Conservation (phyloP, 2,888 invertebrate species). For the Epirrita christyi region DNA sequence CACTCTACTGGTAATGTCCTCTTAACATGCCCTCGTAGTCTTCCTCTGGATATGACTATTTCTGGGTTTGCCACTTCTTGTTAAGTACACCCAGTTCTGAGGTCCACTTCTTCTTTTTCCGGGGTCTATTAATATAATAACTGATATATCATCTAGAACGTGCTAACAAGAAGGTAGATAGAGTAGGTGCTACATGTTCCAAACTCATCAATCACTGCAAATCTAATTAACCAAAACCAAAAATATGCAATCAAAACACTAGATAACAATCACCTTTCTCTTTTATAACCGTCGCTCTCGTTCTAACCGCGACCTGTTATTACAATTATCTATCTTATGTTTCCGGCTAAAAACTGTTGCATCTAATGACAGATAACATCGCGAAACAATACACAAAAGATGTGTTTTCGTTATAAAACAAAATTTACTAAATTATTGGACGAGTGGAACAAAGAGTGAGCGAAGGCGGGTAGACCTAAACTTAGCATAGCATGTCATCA, state of each 20-base stretch:
- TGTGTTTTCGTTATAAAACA: conserved; percentile 42
- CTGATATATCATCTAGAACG: too few relatives aligned
- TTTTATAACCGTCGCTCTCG: conserved; percentile 39
- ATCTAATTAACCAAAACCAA: conserved; percentile 40
- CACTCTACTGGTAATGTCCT: too few relatives aligned
- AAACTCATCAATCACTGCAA: conserved; percentile 31
- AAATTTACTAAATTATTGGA: conserved; percentile 22
- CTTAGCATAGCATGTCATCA: too few relatives aligned
- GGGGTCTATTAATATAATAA: too few relatives aligned
- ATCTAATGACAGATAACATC: conserved; percentile 38
- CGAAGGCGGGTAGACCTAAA: too few relatives aligned
- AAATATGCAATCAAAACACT: conserved; percentile 42
- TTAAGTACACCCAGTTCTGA: too few relatives aligned
- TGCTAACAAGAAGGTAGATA: too few relatives aligned
- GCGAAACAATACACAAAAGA: conserved; percentile 34
- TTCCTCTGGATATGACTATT: too few relatives aligned
- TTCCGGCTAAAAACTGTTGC: conserved; percentile 32
- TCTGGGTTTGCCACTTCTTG: too few relatives aligned
- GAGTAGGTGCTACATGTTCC: too few relatives aligned
- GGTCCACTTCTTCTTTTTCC: too few relatives aligned
- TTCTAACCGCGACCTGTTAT: conserved; percentile 40
- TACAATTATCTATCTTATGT: conserved; percentile 39
- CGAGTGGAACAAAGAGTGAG: conserved; percentile 19
- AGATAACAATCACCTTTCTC: conserved; percentile 54
- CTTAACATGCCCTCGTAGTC: too few relatives aligned